A percentile compares a stretch with the other conserved stretches of the same genome.
These are phyloP conservation scores for Acipenser transmontanus DNA, from an alignment of 2,797 vertebrate species.

Conservation along the genomic window DNA sequence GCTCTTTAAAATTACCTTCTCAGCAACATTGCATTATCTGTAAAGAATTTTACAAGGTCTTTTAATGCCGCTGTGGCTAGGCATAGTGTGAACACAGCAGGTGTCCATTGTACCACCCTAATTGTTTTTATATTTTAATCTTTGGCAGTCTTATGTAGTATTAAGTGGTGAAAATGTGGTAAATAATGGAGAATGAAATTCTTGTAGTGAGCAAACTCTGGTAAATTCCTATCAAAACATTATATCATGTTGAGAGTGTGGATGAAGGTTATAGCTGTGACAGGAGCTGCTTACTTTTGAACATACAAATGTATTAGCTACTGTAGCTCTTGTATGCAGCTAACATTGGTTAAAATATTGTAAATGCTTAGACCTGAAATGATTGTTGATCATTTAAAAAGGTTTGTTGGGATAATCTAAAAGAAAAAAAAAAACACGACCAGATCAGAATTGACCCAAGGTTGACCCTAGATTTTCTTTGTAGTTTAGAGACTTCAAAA, in stretches of 20 bases:
- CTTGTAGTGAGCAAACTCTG: too few relatives aligned
- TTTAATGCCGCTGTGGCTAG: constrained; percentile 30
- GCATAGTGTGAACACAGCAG: constrained; percentile 20
- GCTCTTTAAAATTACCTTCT: constrained; percentile 35
- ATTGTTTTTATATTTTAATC: constrained; percentile 37
- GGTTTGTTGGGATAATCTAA: too few relatives aligned
- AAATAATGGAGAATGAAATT: too few relatives aligned
- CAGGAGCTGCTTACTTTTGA: too few relatives aligned
- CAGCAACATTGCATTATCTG: constrained; percentile 27
- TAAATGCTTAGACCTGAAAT: constrained; percentile 49
- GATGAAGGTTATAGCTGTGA: too few relatives aligned
- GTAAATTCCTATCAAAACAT: too few relatives aligned
- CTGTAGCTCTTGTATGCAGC: too few relatives aligned
- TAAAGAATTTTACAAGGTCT: constrained; percentile 29
- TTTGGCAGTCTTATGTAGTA: constrained; percentile 34
- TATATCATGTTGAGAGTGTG: too few relatives aligned
- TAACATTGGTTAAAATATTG: neutral
- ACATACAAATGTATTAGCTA: too few relatives aligned
- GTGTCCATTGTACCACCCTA: constrained; percentile 24
- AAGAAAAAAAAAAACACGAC: too few relatives aligned
- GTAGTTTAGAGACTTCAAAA: too few relatives aligned
- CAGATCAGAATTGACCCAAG: constrained; percentile 11
- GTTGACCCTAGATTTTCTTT: constrained; percentile 8
- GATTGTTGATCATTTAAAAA: constrained; percentile 49
- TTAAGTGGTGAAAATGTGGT: constrained; percentile 18